These are phyloP conservation scores for Hippopotamus amphibius DNA, from an alignment of 2,113 vertebrate species.

Conservation along the genomic window DNA sequence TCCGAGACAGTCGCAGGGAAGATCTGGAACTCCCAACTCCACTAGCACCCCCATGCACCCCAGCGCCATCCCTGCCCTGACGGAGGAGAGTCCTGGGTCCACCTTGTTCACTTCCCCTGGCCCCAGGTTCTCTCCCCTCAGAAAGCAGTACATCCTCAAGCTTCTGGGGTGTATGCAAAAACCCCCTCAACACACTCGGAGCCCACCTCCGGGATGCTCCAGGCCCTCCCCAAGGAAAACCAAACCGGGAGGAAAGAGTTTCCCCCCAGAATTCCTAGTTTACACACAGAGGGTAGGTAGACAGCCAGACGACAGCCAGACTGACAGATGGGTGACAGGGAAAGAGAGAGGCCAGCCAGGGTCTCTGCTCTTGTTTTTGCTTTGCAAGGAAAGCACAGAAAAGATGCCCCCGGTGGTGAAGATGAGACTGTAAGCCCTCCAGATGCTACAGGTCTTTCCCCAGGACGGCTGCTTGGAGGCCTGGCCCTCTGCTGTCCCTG, in stretches of 20 bases:
- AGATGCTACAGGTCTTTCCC: not conserved
- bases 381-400: not conserved
- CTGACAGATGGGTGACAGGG: slow-evolving; percentile 48
- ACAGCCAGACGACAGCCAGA: slow-evolving; percentile 51
- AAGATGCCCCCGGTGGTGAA: not conserved
- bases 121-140: slow-evolving; percentile 55
- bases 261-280: slow-evolving; percentile 29
- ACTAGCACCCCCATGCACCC: not conserved
- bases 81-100: not conserved
- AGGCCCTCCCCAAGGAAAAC: slow-evolving; percentile 83
- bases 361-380: not conserved
- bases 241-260: slow-evolving; percentile 65
- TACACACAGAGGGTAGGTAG: not conserved
- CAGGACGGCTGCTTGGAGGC: not conserved
- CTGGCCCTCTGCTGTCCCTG: not conserved
- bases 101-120: slow-evolving; percentile 44
- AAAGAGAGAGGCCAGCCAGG: not conserved
- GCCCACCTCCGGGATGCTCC: not conserved
- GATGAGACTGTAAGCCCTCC: not conserved
- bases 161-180: slow-evolving; percentile 78
- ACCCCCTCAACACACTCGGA: slow-evolving; percentile 66
- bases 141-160: slow-evolving; percentile 67
- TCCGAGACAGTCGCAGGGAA: not conserved
- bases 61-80: not conserved
- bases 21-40: not conserved